Percentiles rank a stretch among this genome's conserved stretches.
Evolutionary conservation across 2,113 vertebrate species (phyloP).

Genomic region (Crocuta crocuta): DNA sequence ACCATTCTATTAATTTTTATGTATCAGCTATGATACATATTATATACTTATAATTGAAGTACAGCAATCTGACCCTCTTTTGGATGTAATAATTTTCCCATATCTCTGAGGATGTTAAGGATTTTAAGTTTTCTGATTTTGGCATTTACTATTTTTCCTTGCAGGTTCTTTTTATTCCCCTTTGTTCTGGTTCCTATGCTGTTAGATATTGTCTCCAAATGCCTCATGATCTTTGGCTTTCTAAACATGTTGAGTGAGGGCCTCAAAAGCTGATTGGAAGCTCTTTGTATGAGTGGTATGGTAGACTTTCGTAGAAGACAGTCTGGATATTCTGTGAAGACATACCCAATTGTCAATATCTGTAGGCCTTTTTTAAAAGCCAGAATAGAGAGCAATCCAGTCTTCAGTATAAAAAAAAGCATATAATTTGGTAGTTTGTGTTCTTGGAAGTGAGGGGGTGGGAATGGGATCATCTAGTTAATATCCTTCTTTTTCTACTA

Average conservation of each 20-base stretch:
- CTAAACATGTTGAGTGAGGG: background rate
- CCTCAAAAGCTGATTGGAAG: background rate
- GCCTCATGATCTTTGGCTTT: background rate
- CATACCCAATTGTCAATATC: background rate
- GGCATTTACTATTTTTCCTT: background rate
- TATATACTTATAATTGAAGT: background rate
- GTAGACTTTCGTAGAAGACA: background rate
- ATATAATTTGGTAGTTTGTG: background rate
- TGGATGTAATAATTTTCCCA: background rate
- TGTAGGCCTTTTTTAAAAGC: background rate
- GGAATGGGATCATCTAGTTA: background rate
- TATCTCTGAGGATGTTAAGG: background rate
- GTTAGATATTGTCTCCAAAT: background rate
- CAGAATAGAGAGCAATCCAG: background rate
- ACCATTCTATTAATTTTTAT: background rate
- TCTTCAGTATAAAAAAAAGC: background rate
- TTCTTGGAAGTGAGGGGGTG: background rate
- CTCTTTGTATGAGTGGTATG: background rate
- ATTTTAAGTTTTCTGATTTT: background rate
- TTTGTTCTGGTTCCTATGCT: background rate
- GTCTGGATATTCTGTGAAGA: background rate
- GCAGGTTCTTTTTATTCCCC: background rate
- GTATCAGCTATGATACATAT: background rate
- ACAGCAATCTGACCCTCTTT: background rate
- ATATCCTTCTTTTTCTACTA: background rate